Base-by-base conservation (phyloP, 2,797 vertebrate species). In the Zenarchopterus dispar region DNA sequence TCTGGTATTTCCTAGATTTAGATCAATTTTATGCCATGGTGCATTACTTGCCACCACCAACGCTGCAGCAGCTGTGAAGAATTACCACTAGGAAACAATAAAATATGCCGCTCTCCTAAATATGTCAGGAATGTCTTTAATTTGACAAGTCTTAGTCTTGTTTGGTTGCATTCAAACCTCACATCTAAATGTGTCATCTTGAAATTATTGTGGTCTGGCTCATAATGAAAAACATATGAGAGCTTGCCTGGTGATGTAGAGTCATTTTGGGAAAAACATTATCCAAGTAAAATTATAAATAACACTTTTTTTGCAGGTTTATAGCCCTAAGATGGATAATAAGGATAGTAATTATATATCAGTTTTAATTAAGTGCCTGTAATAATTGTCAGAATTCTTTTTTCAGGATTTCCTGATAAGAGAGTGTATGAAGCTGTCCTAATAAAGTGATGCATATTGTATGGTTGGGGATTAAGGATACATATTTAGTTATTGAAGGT, bases 31-130 rank as follows among this genome's bases (percentile, higher is more conserved):
- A 41, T 28, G 62, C 19, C 23, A 9, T 19, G 0, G 15, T 59
- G 56, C 56, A 70, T 60, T 33, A 19, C 19, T 28, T 13, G 5
- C 54, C 72, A 28, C 56, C 78, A 69, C 58, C 49, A 22, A 49
- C 56, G 42, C 73, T 56, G 68, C 31, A 36, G 60, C 84, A 84
- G 75, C 77, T 80, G 72, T 18, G 49, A 67, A 6, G 65, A 73
- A 70, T 84, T 69, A 86, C 62, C 21, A 28, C 64, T 2, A 44
- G 81, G 77, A 87, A 84, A 82, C 68, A 62, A 83, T 80, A 78
- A 79, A 81, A 46, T 16, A 52, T 44, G 24, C 42, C 48, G 48
- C 70, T 64, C 24, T 44, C 17, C 43, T 31, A 21, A 51, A 83
- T 75, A 60, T 62, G 66, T 63, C 73, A 53, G 57, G 58, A 82